A percentile compares a stretch with the other conserved stretches of the same genome.
phyloP scores from a whole-genome alignment of 1,140 invertebrate genomes.

The Papilio xuthus region DNA sequence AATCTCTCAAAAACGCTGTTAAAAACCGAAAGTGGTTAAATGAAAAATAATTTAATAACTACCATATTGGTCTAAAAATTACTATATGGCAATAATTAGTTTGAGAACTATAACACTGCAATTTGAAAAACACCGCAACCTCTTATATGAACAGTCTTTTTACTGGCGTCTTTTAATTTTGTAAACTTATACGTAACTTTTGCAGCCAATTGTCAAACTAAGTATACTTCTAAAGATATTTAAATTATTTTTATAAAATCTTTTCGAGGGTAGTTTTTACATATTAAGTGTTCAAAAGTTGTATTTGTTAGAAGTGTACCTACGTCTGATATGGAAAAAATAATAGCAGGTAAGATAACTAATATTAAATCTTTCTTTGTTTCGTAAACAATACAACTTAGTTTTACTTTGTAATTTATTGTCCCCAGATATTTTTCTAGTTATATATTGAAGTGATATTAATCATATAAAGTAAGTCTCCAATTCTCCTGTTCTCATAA shows the following conservation, averaged over 20 bases:
- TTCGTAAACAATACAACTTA: constrained; percentile 30
- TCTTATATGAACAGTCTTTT: not conserved
- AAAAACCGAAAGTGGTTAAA: not conserved
- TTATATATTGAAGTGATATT: not conserved
- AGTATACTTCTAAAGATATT: not conserved
- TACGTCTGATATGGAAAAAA: not conserved
- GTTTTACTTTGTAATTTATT: constrained; percentile 6
- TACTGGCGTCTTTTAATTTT: not conserved
- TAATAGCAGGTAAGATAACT: not conserved
- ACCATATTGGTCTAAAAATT: not conserved
- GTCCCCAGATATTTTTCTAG: constrained; percentile 23
- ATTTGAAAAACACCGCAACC: not conserved
- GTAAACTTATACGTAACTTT: constrained; percentile 6
- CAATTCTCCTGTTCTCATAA: not conserved
- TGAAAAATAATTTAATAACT: not conserved
- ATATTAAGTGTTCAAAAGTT: not conserved
- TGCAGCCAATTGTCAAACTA: constrained; percentile 22
- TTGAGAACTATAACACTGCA: constrained; percentile 7
- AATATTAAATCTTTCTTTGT: constrained; percentile 39
- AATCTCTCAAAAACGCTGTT: not conserved
- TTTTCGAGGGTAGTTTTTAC: constrained; percentile 29
- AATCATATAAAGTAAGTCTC: too few species aligned
- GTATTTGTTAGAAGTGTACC: constrained; percentile 2
- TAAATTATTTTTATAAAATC: constrained; percentile 32
- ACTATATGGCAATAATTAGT: not conserved